Base-by-base conservation (phyloP, 2,113 vertebrate genomes). In the Jaculus jaculus region DNA sequence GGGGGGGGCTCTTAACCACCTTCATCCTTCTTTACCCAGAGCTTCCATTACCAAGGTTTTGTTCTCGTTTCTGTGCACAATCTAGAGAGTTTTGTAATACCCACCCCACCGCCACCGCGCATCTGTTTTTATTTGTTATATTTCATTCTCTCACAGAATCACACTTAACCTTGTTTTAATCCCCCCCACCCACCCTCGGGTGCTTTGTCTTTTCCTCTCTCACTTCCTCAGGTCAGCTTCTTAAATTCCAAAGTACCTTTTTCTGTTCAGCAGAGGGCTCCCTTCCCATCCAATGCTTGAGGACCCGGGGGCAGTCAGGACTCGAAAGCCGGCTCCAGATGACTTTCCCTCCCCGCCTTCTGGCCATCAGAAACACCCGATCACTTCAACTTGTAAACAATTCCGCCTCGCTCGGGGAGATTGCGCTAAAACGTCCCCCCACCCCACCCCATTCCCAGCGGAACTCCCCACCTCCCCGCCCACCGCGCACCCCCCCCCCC, bases 181-280 rank as follows among this genome's bases (percentile, higher is more conserved):
- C 85, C 75, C 90, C 92, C 12, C 51, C 77, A n/a, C n/a, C n/a
- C n/a, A n/a, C n/a, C n/a, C n/a, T n/a, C n/a, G 51, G 51, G 24
- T 92, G 75, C 88, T 95, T 95, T 93, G 96, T 95, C 81, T 95
- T 92, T 94, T 91, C 94, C 30, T 47, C 73, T 90, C 72, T 89
- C 58, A 8, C 75, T 91, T 93, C 85, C 95, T 91, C 80, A 89
- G 96, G 85, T 95, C 90, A 91, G 39, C 51, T 91, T 91, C 92
- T 81, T 32, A 42, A 26, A n/a, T 75, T 86, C 72, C 47, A 7
- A 91, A 96, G 91, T 95, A 84, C 82, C 87, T 20, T 75, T 83
- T 96, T 88, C n/a, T 93, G 90, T 93, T 96, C 97, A 92, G 96
- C 85, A 97, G 97, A 96, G 96, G 97, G 97, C 97, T 95, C 97